Base-by-base conservation (phyloP, 2,888 invertebrate genomes). In the Crepidodera aurea region DNA sequence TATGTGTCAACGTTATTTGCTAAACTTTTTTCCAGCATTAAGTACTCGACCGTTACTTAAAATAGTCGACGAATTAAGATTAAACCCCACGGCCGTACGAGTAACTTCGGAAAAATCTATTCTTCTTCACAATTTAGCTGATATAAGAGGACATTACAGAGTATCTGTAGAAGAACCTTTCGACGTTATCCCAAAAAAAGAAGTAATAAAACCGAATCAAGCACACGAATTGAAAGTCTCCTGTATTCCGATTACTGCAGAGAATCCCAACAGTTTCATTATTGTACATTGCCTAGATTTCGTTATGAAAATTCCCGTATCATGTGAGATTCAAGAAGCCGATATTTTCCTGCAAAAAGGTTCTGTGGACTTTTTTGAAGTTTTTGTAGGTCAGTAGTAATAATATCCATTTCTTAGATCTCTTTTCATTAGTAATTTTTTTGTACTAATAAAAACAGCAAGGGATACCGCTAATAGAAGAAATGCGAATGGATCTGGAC, bases 301-400 rank as follows among this genome's bases (percentile, higher is more conserved):
- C 8, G 44, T 32, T 16, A 4, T 62, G 51, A 56, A 44, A 15
- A 51, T 63, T 15, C 57, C 64, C 10, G 32, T 56, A 1, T 34
- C 39, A 10, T 84, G 84, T 10, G 76, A 79, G 2, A 83, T 85
- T 0, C 77, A 83, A 29, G 80, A 81, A 42, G 84, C 84, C 1
- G 80, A 78, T 22, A 77, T 89, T 46, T 77, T 80, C 55, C 70
- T 89, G 10, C 84, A 86, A 57, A 83, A 83, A 58, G 75, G 82
- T 37, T 78, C 79, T 0, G 75, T 88, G 1, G 72, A 82, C 64
- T 86, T 89, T 70, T 78, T 82, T 2, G 84, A 87, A 44, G 87
- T 88, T 0, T 88, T 82, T 69, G 83, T 87, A 56, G 85, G 85
- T 2, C 80, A 88, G 77, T 82, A 83, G n/a, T n/a, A n/a, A n/a